Evolutionary conservation across 2,113 vertebrate genomes (phyloP), one percentile per base, ranked within the genome.

Genomic region (Heteronetta atricapilla): DNA sequence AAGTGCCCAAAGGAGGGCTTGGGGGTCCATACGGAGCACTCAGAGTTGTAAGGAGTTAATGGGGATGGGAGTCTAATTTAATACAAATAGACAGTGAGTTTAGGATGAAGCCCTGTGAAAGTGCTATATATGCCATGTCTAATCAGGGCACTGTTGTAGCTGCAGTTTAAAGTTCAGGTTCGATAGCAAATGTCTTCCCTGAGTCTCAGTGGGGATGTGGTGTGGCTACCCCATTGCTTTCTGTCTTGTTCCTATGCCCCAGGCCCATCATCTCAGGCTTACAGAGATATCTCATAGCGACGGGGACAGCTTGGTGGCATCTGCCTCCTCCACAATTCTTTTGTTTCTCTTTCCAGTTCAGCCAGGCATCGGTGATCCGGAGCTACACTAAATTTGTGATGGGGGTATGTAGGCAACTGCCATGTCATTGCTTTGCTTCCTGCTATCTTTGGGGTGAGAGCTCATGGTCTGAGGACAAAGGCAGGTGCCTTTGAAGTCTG

Each of bases 301-400:
- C 72, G 44, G 73, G 6, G 72, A 20, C 86, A 86, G 52, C 52
- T 67, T 36, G 38, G 40, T 60, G 40, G 40, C 69, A 53, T 8
- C 70, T 16, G 2, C 6, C n/a, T 80, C 29, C 69, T 62, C 73
- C 60, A 36, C 70, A 69, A 19, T 2, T 28, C 5, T 74, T 26
- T 78, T 81, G 8, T 91, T 92, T 97, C 80, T 96, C 77, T 91
- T 85, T 85, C 21, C 98, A 99, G 99, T 99, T 99, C 97, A 98
- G 97, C 95, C 99, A 99, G 91, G 98, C 98, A 3, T 97, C 98
- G 5, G 98, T 98, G 81, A 98, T 99, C 48, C 98, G 98, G 77
- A 99, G 98, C 97, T 99, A 99, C 97, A 99, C 98, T 2, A 99
- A 99, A 86, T 99, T 99, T 36, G 98, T 99, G 77, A 99, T 99